Evolutionary conservation across 2,797 vertebrate genomes (phyloP).

Genomic region (Cossypha dichroa): DNA sequence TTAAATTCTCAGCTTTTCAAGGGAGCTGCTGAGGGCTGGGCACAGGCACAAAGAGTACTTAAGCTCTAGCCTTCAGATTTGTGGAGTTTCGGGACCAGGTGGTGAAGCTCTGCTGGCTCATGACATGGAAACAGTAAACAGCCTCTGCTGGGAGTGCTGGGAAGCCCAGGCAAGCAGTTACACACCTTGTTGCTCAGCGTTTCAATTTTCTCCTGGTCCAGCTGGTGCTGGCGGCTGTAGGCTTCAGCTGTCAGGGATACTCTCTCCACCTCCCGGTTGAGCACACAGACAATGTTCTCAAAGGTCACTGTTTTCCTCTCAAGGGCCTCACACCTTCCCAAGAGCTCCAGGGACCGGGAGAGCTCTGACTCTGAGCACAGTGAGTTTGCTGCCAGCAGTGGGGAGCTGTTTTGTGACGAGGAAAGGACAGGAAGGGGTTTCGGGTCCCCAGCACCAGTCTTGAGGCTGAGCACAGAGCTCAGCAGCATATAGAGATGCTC

Average conservation of each 20-base stretch:
- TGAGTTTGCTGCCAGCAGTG: conserved; percentile 70
- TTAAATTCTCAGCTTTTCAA: not conserved
- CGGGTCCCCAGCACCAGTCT: conserved; percentile 15
- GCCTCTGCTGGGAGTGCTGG: not conserved
- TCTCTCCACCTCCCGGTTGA: conserved; percentile 93
- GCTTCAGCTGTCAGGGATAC: conserved; percentile 85
- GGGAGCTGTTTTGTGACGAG: conserved; percentile 74
- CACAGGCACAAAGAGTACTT: not conserved
- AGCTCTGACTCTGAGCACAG: not conserved
- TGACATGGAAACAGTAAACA: not conserved
- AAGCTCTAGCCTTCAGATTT: not conserved
- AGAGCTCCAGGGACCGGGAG: conserved; percentile 76
- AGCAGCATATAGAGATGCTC: conserved; percentile 92
- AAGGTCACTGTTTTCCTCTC: conserved; percentile 89
- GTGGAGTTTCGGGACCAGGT: not conserved
- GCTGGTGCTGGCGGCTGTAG: conserved; percentile 85
- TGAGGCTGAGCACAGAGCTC: conserved; percentile 67
- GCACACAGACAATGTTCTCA: conserved; percentile 93
- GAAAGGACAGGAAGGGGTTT: conserved; percentile 78
- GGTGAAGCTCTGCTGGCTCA: not conserved
- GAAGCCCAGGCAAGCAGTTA: not conserved
- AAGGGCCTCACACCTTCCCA: conserved; percentile 82
- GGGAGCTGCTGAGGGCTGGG: not conserved
- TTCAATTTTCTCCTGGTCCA: conserved; percentile 93
- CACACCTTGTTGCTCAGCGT: conserved; percentile 86